Conservation (phyloP, 2,888 invertebrate genomes). For the Vannuccia rotundouncinata region DNA sequence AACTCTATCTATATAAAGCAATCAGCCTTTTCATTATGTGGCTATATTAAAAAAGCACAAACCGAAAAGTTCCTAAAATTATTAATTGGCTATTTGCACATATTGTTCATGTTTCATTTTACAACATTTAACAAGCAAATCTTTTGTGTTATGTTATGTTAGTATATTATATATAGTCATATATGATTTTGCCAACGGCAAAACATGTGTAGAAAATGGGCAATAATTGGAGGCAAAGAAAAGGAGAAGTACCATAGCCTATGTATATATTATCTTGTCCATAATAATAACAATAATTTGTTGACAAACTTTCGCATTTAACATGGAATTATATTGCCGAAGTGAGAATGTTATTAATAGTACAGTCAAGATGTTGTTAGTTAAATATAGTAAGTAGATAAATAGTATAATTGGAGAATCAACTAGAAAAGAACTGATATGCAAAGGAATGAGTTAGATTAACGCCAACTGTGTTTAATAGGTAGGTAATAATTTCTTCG, state of each 20-base stretch:
- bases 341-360: background rate
- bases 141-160: background rate
- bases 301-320: background rate
- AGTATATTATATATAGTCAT: background rate
- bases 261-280: background rate
- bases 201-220: background rate
- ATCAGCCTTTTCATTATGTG: background rate
- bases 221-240: background rate
- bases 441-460: background rate
- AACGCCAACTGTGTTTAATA: background rate
- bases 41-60: background rate
- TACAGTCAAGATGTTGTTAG: background rate
- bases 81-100: background rate
- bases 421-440: background rate
- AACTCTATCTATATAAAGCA: background rate
- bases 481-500: background rate
- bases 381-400: background rate
- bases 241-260: background rate
- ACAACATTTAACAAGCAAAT: background rate
- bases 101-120: background rate
- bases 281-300: background rate
- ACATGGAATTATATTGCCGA: background rate
- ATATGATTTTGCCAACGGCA: background rate
- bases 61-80: background rate
- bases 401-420: background rate